A percentile compares a stretch with the other conserved stretches of the same genome.
These are phyloP conservation scores for Halcyon leucocephala DNA, from an alignment of 2,797 vertebrate genomes.

Conservation along the genomic window DNA sequence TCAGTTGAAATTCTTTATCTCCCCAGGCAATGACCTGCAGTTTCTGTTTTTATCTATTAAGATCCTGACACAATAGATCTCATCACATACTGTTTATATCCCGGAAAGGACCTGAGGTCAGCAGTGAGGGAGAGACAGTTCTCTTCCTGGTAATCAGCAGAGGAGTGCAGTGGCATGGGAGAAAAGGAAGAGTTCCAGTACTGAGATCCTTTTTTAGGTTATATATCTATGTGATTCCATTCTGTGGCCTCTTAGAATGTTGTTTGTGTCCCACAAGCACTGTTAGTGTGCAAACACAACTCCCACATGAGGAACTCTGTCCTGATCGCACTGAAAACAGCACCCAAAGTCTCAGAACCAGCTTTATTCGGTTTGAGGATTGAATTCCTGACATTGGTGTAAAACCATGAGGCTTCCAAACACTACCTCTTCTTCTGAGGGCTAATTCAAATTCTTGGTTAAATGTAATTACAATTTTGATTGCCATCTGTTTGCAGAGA, in stretches of 20 bases:
- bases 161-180: neutral
- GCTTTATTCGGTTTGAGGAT: neutral
- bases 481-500: neutral
- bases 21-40: neutral
- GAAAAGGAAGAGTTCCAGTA: neutral
- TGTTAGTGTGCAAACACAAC: neutral
- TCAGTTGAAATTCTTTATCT: constrained; percentile 17
- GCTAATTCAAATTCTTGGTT: neutral
- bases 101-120: constrained; percentile 41
- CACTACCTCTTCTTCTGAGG: neutral
- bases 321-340: neutral
- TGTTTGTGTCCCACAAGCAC: neutral
- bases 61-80: constrained; percentile 34
- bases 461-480: neutral
- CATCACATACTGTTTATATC: constrained; percentile 40
- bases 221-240: neutral
- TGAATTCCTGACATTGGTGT: neutral
- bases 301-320: neutral
- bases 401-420: neutral
- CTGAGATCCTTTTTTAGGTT: neutral
- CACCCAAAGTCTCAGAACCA: neutral
- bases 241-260: neutral
- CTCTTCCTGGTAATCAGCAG: neutral
- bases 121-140: neutral
- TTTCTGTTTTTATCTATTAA: constrained; percentile 8